phyloP scores from a whole-genome alignment of 2,113 vertebrate genomes.

The Casuarius casuarius region DNA sequence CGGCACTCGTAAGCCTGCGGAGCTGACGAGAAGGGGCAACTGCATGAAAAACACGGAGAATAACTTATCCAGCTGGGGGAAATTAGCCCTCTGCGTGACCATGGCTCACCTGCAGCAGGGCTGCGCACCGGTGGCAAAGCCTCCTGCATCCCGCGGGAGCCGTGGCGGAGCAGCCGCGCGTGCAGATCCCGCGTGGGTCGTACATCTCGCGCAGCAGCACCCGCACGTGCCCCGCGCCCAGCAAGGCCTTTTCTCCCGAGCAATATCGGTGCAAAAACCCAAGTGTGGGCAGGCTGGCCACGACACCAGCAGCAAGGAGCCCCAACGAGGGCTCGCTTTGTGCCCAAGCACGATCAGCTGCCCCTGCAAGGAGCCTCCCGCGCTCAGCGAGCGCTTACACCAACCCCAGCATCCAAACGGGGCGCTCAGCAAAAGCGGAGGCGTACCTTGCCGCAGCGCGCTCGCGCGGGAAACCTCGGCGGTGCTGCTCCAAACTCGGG shows the following conservation, averaged over 20 bases:
- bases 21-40: background rate
- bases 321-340: too few species aligned
- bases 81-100: rapidly evolving
- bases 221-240: rapidly evolving
- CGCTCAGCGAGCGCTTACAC: background rate
- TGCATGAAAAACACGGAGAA: rapidly evolving
- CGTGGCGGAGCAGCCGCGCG: too few species aligned
- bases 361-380: background rate
- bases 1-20: rapidly evolving
- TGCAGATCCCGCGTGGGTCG: rapidly evolving
- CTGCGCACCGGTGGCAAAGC: too few species aligned
- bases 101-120: rapidly evolving
- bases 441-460: background rate
- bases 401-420: rapidly evolving
- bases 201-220: background rate
- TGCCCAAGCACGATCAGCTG: background rate
- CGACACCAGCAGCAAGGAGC: too few species aligned
- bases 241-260: rapidly evolving
- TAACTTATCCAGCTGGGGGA: rapidly evolving
- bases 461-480: too few species aligned
- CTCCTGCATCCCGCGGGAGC: too few species aligned
- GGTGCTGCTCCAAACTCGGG: background rate
- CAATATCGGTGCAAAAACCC: rapidly evolving
- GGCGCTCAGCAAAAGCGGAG: rapidly evolving
- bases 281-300: too few species aligned